These are phyloP conservation scores for Seira musarum DNA, from an alignment of 2,888 invertebrate genomes.

Conservation along the genomic window DNA sequence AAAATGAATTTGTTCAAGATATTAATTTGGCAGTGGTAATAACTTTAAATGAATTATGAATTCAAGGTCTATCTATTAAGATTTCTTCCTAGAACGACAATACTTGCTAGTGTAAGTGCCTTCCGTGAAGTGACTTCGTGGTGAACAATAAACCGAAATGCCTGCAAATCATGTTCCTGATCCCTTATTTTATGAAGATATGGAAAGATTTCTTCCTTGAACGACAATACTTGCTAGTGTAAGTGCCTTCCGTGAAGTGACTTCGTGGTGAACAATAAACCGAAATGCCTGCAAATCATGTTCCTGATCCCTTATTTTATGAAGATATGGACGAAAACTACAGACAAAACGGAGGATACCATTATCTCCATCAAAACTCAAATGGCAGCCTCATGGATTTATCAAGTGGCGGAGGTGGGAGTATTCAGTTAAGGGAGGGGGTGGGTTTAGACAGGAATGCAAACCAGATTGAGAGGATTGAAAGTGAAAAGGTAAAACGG, in stretches of 20 bases:
- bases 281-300: conserved; percentile 49
- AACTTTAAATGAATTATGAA: too few relatives aligned
- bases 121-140: too few relatives aligned
- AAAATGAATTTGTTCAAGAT: too few relatives aligned
- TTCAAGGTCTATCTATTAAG: too few relatives aligned
- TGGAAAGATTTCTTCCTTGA: too few relatives aligned
- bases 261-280: not conserved
- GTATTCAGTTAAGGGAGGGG: conserved; percentile 11
- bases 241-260: too few relatives aligned
- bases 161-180: conserved; percentile 50
- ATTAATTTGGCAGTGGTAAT: too few relatives aligned
- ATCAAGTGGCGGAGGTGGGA: not conserved
- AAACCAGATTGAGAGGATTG: conserved; percentile 40
- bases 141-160: conserved; percentile 17
- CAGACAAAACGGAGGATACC: not conserved
- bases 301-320: conserved; percentile 40
- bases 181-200: conserved; percentile 28
- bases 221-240: too few relatives aligned
- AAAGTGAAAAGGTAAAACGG: conserved; percentile 34
- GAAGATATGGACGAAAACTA: conserved; percentile 29
- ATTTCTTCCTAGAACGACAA: too few relatives aligned
- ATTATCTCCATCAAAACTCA: conserved; percentile 27
- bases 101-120: too few relatives aligned
- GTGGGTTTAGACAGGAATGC: conserved; percentile 47
- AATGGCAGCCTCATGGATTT: conserved; percentile 46